Evolutionary conservation across 2,888 invertebrate species (phyloP).

Genomic region (Campoplex capitator): DNA sequence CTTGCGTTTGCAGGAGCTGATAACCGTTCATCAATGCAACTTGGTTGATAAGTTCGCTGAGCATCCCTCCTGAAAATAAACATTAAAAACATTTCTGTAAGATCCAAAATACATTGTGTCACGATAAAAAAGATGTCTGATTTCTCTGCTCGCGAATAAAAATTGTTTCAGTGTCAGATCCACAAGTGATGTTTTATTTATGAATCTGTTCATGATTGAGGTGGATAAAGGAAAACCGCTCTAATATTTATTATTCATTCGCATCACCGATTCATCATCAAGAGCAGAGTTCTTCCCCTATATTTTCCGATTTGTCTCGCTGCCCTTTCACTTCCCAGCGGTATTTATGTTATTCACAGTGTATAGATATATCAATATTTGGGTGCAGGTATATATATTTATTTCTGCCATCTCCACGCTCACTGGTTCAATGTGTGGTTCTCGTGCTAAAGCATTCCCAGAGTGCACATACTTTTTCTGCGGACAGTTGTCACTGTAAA

Average conservation of each 20-base stretch:
- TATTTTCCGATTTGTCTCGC: conserved; percentile 18
- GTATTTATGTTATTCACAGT: conserved; percentile 29
- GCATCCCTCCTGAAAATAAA: conserved; percentile 59
- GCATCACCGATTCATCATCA: not conserved
- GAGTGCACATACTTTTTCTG: conserved; percentile 54
- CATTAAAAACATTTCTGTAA: not conserved
- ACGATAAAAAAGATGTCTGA: not conserved
- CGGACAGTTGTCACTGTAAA: conserved; percentile 56
- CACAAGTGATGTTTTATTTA: not conserved
- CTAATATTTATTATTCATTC: not conserved
- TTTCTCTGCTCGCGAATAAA: too few species aligned
- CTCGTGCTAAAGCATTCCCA: conserved; percentile 34
- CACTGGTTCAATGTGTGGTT: conserved; percentile 22
- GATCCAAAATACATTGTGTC: too few species aligned
- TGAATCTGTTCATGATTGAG: not conserved
- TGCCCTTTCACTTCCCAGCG: conserved; percentile 11
- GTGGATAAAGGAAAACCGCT: not conserved
- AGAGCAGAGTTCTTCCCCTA: not conserved
- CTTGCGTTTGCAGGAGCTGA: conserved; percentile 58
- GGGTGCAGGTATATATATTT: not conserved
- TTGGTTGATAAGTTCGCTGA: conserved; percentile 63
- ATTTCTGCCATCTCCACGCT: not conserved
- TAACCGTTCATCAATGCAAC: conserved; percentile 75
- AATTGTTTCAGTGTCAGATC: too few species aligned
- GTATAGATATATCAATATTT: not conserved